Conservation (phyloP, 2,888 invertebrate genomes). For the Stratiomys singularior region DNA sequence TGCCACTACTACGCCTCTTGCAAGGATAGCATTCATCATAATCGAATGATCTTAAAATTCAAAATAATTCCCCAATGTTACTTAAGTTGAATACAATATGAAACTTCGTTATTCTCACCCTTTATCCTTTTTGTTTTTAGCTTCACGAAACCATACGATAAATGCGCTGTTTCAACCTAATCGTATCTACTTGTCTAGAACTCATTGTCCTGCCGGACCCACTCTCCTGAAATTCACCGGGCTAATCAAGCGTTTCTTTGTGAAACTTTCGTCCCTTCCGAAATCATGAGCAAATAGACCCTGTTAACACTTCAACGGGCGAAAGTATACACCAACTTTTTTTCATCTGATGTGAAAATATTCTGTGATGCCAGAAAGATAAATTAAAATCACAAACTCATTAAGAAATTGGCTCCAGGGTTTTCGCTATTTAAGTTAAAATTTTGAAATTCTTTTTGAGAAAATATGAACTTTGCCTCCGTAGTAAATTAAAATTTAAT, state of each 20-base stretch:
- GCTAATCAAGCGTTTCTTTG: conserved; percentile 20
- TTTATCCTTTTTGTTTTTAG: no score
- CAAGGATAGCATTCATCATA: no score
- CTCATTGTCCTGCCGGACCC: background rate
- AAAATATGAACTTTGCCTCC: background rate
- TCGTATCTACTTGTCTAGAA: background rate
- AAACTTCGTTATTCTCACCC: no score
- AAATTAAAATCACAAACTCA: conserved; percentile 29
- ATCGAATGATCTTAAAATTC: no score
- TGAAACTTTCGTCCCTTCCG: background rate
- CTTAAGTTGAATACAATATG: no score
- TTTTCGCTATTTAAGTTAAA: background rate
- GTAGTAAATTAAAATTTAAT: background rate
- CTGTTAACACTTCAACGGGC: background rate
- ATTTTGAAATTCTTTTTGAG: background rate
- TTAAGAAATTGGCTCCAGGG: background rate
- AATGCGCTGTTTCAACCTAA: background rate
- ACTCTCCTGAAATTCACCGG: background rate
- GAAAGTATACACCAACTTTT: background rate
- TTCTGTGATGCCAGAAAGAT: background rate
- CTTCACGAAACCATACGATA: no score
- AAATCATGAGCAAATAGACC: background rate
- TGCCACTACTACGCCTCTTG: no score
- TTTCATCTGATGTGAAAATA: background rate
- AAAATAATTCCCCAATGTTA: no score